Percentiles rank a stretch among this genome's conserved stretches.
Conservation (phyloP, 2,888 invertebrate species). For the Gastrophysa polygoni region DNA sequence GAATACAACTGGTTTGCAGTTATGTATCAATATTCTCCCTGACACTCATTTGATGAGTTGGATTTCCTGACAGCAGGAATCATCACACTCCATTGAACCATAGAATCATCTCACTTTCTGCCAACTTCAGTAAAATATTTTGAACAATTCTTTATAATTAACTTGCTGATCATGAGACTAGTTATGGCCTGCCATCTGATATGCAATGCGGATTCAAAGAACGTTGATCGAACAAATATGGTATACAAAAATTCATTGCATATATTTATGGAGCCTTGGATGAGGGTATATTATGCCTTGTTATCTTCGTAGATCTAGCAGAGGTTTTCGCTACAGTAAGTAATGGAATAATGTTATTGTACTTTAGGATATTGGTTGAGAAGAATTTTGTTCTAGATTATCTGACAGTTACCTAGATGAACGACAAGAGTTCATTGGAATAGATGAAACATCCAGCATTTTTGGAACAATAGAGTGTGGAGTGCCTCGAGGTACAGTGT, state of each 20-base stretch:
- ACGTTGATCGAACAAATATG: neutral
- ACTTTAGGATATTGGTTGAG: neutral
- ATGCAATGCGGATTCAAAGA: neutral
- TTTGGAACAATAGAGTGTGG: slow-evolving; percentile 3
- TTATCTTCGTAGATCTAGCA: neutral
- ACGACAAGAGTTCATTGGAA: neutral
- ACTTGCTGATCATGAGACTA: too few relatives aligned
- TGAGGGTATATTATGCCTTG: neutral
- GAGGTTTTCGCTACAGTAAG: neutral
- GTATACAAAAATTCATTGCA: neutral
- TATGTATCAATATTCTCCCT: too few relatives aligned
- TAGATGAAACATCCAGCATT: neutral
- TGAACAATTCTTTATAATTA: neutral
- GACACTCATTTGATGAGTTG: too few relatives aligned
- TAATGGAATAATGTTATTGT: neutral
- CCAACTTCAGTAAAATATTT: neutral
- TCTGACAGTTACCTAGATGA: neutral
- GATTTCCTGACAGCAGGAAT: too few relatives aligned
- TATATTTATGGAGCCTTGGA: neutral
- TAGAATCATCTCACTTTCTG: neutral
- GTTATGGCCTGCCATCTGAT: neutral
- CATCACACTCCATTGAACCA: too few relatives aligned
- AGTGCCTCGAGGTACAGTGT: slow-evolving; percentile 2
- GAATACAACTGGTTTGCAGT: too few relatives aligned
- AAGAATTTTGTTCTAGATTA: neutral